Conservation (phyloP, 2,797 vertebrate species). For the Myiotriccus ornatus region DNA sequence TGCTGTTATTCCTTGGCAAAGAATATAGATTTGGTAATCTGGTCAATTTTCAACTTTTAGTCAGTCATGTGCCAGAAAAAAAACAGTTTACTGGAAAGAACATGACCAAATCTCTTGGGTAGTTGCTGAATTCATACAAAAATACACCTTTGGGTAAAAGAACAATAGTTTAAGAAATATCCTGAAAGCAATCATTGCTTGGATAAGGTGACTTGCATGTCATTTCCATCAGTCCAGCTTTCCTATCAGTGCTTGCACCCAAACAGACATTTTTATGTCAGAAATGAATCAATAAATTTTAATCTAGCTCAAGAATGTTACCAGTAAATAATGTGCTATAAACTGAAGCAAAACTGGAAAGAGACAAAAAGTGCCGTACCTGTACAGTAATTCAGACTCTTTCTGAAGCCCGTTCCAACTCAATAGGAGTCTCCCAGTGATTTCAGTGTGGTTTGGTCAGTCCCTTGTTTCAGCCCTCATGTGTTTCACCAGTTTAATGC, state of each 20-base stretch:
- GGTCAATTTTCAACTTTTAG: neutral
- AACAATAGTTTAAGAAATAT: neutral
- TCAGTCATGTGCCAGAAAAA: neutral
- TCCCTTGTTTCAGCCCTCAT: neutral
- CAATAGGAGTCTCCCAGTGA: conserved; percentile 15
- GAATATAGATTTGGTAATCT: neutral
- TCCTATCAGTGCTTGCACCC: neutral
- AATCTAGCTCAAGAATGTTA: neutral
- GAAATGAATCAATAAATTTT: neutral
- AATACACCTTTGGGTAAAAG: neutral
- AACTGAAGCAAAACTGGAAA: neutral
- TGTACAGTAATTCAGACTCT: neutral
- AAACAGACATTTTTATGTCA: neutral
- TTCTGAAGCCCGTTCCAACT: neutral
- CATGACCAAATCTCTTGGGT: neutral
- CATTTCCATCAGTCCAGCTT: neutral
- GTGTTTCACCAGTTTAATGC: neutral
- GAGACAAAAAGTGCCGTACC: neutral
- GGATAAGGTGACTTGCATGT: neutral
- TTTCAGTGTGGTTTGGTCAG: neutral
- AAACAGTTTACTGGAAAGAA: neutral
- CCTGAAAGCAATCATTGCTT: neutral
- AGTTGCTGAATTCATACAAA: neutral
- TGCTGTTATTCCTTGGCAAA: neutral
- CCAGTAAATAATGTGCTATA: neutral